Evolutionary conservation across 2,888 invertebrate genomes (phyloP).

Genomic region (Caprella mutica): DNA sequence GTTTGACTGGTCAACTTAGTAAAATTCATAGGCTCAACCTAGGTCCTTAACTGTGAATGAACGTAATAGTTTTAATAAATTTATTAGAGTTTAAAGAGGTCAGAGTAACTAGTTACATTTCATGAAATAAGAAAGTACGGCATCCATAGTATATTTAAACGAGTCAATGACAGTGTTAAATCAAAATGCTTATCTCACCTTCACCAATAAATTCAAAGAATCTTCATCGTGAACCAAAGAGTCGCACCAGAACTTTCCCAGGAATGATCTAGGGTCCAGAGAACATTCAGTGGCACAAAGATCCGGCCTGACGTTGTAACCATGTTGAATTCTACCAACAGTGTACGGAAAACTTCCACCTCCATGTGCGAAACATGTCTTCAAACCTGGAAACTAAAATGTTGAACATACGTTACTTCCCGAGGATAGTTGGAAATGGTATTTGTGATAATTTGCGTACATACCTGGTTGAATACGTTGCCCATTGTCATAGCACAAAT

Average conservation of each 20-base stretch:
- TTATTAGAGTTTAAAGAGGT: background rate
- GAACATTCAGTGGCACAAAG: constrained; percentile 45
- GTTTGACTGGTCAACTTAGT: too few species aligned
- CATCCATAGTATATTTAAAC: too few species aligned
- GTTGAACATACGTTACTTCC: background rate
- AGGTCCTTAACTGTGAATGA: too few species aligned
- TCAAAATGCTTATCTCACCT: constrained; percentile 45
- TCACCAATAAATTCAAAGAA: constrained; percentile 43
- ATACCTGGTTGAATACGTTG: constrained; percentile 45
- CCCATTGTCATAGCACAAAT: constrained; percentile 47
- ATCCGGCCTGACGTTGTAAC: constrained; percentile 42
- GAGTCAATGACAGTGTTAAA: too few species aligned
- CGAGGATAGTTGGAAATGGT: background rate
- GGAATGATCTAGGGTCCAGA: constrained; percentile 40
- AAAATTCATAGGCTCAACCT: too few species aligned
- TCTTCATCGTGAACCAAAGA: constrained; percentile 45
- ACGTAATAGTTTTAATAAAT: too few species aligned
- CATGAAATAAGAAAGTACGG: background rate
- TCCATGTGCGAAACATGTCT: constrained; percentile 47
- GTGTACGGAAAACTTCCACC: constrained; percentile 48
- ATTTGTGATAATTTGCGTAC: constrained; percentile 40
- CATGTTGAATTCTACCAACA: constrained; percentile 43
- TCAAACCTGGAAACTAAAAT: constrained; percentile 35
- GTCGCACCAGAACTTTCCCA: constrained; percentile 45
- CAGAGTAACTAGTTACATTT: background rate